Evolutionary conservation across 2,113 vertebrate species (phyloP).

Genomic region (Marmota flaviventris): DNA sequence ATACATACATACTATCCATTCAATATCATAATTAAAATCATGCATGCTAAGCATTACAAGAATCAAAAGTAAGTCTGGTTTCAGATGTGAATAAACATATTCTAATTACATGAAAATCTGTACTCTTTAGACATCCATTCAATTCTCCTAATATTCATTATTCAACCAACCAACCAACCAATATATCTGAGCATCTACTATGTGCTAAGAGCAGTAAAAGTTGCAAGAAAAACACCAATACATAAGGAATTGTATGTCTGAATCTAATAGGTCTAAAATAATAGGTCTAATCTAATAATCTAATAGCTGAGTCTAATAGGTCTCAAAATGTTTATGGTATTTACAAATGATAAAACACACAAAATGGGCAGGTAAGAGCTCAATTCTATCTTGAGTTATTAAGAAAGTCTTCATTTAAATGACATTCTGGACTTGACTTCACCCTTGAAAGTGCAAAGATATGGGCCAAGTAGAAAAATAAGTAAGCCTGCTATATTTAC

Average conservation of each 20-base stretch:
- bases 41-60: background rate
- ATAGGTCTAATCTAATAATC: too few relatives aligned
- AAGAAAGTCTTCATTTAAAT: background rate
- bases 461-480: background rate
- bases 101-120: slow-evolving; percentile 36
- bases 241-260: background rate
- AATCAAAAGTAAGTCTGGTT: background rate
- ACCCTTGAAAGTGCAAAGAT: background rate
- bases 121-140: background rate
- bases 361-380: background rate
- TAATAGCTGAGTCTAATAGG: background rate
- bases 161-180: background rate
- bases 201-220: background rate
- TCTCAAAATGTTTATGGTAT: background rate
- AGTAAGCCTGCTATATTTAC: background rate
- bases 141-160: slow-evolving; percentile 30
- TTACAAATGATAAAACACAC: background rate
- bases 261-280: background rate
- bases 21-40: slow-evolving; percentile 45
- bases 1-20: background rate
- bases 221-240: background rate
- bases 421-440: background rate
- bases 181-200: background rate
- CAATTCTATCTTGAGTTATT: background rate
- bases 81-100: background rate